These are phyloP conservation scores for Caenorhabditis japonica DNA, from an alignment of 2,888 invertebrate species.

Conservation along the genomic window DNA sequence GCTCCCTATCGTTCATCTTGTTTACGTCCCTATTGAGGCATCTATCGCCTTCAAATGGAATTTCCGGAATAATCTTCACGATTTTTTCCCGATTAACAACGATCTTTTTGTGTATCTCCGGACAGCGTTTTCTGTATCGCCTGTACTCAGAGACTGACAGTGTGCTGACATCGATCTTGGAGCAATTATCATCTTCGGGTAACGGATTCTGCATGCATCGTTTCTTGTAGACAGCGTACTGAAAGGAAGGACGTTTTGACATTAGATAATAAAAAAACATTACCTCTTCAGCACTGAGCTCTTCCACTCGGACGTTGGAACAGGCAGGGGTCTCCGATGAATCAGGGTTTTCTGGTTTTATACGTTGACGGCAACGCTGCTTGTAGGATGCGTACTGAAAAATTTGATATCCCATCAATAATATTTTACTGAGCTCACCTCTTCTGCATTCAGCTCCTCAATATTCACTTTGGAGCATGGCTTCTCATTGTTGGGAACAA, in stretches of 20 bases:
- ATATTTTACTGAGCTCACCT: constrained; percentile 12
- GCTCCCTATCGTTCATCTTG: constrained; percentile 16
- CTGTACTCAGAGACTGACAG: constrained; percentile 17
- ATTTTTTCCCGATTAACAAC: constrained; percentile 7
- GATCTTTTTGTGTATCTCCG: neutral
- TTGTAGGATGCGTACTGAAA: constrained; percentile 5
- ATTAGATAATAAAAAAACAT: too few relatives aligned
- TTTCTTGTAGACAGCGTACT: constrained; percentile 24
- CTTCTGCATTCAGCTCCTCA: constrained; percentile 19
- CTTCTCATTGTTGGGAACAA: neutral
- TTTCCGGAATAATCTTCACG: constrained; percentile 9
- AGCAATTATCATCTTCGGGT: constrained; percentile 13
- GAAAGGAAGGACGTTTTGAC: neutral
- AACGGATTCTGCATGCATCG: constrained; percentile 6
- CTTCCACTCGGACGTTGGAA: constrained; percentile 18
- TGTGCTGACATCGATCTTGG: constrained; percentile 1
- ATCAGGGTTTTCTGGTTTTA: neutral
- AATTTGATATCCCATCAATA: neutral
- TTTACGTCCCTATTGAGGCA: constrained; percentile 19
- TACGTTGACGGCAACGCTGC: neutral
- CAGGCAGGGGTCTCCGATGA: constrained; percentile 1
- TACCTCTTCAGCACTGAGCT: constrained; percentile 20
- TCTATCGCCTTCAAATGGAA: neutral
- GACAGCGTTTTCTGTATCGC: constrained; percentile 12
- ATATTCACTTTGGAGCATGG: constrained; percentile 18